These are phyloP conservation scores for Grantiella picta DNA, from an alignment of 2,113 vertebrate species.

Conservation along the genomic window DNA sequence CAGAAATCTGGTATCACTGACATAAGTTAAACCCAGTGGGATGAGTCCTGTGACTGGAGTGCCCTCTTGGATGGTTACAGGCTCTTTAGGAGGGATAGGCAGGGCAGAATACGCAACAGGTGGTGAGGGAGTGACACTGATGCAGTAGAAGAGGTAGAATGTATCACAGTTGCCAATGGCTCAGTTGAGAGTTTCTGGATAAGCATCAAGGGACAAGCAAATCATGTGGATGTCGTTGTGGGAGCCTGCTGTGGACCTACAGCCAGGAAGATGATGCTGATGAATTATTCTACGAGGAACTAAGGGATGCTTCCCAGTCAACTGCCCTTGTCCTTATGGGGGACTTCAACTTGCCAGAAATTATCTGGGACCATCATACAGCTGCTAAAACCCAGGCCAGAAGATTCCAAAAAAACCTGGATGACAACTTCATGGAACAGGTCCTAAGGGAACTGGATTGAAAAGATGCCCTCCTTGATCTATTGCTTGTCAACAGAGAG, in stretches of 20 bases:
- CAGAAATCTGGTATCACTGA: neutral
- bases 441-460: fast-evolving
- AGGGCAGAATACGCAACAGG: neutral
- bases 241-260: neutral
- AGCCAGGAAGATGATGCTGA: neutral
- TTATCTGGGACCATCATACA: neutral
- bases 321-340: neutral
- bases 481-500: neutral
- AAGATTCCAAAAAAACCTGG: neutral
- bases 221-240: neutral
- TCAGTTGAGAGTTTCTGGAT: neutral
- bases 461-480: neutral
- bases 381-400: neutral
- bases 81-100: neutral
- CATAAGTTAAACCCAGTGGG: fast-evolving
- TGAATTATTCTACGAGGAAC: neutral
- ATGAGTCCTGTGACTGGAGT: neutral
- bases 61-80: neutral
- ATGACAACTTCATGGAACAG: neutral
- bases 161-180: neutral
- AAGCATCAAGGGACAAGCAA: neutral
- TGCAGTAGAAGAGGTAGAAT: neutral
- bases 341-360: neutral
- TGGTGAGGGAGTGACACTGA: neutral
- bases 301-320: fast-evolving